Conservation (phyloP, 2,797 vertebrate species). For the Glossophaga mutica region DNA sequence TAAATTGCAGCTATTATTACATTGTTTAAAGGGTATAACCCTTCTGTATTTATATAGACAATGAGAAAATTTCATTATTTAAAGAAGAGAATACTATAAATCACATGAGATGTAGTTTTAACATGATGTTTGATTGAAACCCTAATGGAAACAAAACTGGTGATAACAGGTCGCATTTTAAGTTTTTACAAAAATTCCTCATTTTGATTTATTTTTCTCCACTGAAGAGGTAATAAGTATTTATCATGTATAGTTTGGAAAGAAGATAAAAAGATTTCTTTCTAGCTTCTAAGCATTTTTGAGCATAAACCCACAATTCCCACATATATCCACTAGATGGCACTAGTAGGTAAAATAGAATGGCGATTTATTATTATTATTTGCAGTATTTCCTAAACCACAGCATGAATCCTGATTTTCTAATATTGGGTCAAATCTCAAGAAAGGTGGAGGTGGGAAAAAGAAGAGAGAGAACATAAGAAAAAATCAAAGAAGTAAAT, state of each 20-base stretch:
- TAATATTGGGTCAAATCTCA: not conserved
- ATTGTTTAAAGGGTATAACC: not conserved
- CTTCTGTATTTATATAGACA: not conserved
- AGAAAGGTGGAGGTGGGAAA: not conserved
- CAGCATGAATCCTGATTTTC: not conserved
- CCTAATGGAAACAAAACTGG: not conserved
- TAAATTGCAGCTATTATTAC: not conserved
- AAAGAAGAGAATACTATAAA: not conserved
- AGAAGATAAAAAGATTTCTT: not conserved
- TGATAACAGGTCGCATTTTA: not conserved
- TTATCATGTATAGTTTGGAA: not conserved
- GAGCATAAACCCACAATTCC: not conserved
- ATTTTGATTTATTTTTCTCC: not conserved
- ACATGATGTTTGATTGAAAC: not conserved
- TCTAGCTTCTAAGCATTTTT: not conserved
- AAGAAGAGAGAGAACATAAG: not conserved
- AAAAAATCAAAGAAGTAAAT: not conserved
- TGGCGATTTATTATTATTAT: not conserved
- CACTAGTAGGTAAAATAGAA: conserved; percentile 7
- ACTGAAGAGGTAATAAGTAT: not conserved
- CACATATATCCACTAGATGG: conserved; percentile 14
- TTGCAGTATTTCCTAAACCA: not conserved
- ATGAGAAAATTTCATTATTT: not conserved
- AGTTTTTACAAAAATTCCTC: not conserved
- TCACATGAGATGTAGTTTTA: not conserved